Evolutionary conservation across 2,888 invertebrate species (phyloP).

Genomic region (Meiosimyza decipiens): DNA sequence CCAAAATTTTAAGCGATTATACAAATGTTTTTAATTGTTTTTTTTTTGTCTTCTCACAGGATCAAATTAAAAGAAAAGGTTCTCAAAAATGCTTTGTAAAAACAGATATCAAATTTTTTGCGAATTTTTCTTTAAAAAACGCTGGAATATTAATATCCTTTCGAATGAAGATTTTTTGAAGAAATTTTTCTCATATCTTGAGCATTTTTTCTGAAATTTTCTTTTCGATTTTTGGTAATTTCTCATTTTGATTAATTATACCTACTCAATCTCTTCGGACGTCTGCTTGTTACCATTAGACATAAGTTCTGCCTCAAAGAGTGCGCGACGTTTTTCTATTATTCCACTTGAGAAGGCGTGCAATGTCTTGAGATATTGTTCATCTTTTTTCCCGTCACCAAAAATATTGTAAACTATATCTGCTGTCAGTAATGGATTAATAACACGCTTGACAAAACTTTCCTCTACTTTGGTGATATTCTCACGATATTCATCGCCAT

Average conservation of each 20-base stretch:
- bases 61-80: too few relatives aligned
- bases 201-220: too few relatives aligned
- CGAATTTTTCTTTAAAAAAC: too few relatives aligned
- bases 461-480: conserved; percentile 49
- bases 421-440: conserved; percentile 51
- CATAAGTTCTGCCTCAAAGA: conserved; percentile 38
- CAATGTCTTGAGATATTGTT: conserved; percentile 46
- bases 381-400: conserved; percentile 43
- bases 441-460: conserved; percentile 50
- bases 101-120: too few relatives aligned
- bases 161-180: too few relatives aligned
- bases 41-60: too few relatives aligned
- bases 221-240: too few relatives aligned
- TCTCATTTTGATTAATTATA: background rate
- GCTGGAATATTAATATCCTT: too few relatives aligned
- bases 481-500: conserved; percentile 51
- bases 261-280: conserved; percentile 49
- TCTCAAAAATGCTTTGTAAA: too few relatives aligned
- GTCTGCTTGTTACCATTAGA: background rate
- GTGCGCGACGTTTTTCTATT: conserved; percentile 53
- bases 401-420: conserved; percentile 48
- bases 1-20: too few relatives aligned
- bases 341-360: conserved; percentile 59
- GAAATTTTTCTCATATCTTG: too few relatives aligned
- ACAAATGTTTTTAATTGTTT: too few relatives aligned